Base-by-base conservation (phyloP, 2,797 vertebrate species). In the Tokudaia tokunoshimensis region DNA sequence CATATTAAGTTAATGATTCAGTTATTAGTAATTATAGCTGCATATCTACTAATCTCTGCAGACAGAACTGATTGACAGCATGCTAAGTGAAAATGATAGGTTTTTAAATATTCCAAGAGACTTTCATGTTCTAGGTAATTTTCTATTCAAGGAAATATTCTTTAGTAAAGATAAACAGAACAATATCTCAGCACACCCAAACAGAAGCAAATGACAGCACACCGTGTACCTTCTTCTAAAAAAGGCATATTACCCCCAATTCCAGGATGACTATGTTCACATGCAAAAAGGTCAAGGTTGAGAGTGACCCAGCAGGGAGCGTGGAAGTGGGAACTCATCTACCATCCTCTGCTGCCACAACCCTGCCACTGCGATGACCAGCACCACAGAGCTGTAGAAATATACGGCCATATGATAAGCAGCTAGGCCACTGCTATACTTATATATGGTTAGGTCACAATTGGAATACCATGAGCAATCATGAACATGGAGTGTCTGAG, bases 11-110 rank as follows among this genome's bases (percentile, higher is more conserved):
- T 74, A 97, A 50, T 37, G 55, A 84, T 61, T 87, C 22, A 52
- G 76, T 96, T 98, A 95, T 96, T 88, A 78, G 85, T 94, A 95
- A 97, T 91, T 96, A 50, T 47, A 97, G 96, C 47, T 87, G 67
- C 37, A n/a, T 85, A 97, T 29, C 52, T 34, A 78, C 55, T 87
- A 94, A 10, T 59, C 57, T 87, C 96, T 97, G 84, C 24, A 41
- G 84, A 52, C 44, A 96, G 74, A 93, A 87, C 0, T 92, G 89
- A 94, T 0, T 89, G 96, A 82, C 63, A 81, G 76, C 41, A 61
- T 61, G 94, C 59, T 67, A 96, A 92, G 29, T 82, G 26, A 83
- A 89, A 92, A 70, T 65, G 57, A 44, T 74, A 94, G 82, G 55
- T n/a, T 84, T 93, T 95, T 80, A 91, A 92, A 96, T n/a, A 92